Evolutionary conservation across 2,888 invertebrate species (phyloP), one percentile per base, ranked within the genome.

Genomic region (Cepaea hortensis): DNA sequence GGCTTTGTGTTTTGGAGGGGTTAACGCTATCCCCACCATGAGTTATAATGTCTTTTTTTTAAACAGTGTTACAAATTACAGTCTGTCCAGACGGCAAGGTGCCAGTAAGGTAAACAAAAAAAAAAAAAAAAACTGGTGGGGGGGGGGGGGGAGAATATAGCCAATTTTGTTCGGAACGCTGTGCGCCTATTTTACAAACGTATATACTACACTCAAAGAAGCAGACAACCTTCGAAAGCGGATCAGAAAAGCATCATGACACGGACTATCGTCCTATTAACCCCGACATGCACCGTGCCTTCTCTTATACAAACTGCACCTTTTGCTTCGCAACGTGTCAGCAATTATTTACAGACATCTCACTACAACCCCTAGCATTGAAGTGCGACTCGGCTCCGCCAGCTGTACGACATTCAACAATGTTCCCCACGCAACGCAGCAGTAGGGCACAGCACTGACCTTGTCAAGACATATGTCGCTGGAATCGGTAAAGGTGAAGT

Each of bases 401-500:
- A 62, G 62, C 62, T 62, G 62, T 55, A 55, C 77, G n/a, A 35
- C 35, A 35, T 77, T 77, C 61, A 55, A 55, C 11, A 55, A 55
- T 6, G 55, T 61, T 68, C 68, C 46, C 73, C 46, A 73, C 46
- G 11, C 73, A 55, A 77, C 55, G n/a, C 7, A n/a, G 18, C 55
- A 50, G 46, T 75, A 62, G 76, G 48, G 76, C 46, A 70, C 18
- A 68, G 70, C 68, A 70, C 18, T 55, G 72, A 55, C 72, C 79
- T 65, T n/a, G 72, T 70, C 68, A 23, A 46, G 77, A 46, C 65
- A 62, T 72, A 76, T 80, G 77, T 76, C 72, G 46, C 76, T 5
- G 82, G 76, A 48, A 80, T 62, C 55, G 15, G 76, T 75, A 77
- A 55, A 72, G 86, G 76, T 68, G 65, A 68, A 77, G 82, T 73